Conservation (phyloP, 2,797 vertebrate species). For the Buceros bicornis region DNA sequence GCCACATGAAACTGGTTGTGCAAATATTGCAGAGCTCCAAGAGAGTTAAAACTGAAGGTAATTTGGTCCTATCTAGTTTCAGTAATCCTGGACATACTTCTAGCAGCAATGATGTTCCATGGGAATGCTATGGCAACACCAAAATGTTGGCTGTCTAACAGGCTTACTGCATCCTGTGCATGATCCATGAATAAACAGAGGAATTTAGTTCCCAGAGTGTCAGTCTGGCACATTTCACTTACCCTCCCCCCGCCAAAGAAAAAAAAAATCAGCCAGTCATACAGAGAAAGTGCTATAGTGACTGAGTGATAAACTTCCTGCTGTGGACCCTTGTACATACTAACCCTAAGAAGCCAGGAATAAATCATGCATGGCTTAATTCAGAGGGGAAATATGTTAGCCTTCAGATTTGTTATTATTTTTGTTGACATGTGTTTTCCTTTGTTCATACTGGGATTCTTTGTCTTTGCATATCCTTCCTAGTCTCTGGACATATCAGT, state of each 20-base stretch:
- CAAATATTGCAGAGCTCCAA: not conserved
- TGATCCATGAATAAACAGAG: slow-evolving; percentile 65
- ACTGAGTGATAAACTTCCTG: slow-evolving; percentile 18
- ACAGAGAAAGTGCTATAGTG: slow-evolving; percentile 15
- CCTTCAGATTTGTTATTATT: not conserved
- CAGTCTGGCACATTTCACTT: slow-evolving; percentile 71
- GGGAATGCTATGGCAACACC: slow-evolving; percentile 67
- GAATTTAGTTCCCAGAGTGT: slow-evolving; percentile 52
- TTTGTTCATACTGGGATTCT: not conserved
- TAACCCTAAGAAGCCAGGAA: not conserved
- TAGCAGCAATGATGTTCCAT: slow-evolving; percentile 10
- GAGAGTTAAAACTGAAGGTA: not conserved
- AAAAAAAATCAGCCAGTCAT: slow-evolving; percentile 3
- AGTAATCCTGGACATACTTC: slow-evolving; percentile 28
- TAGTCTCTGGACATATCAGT: not conserved
- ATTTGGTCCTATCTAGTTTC: not conserved
- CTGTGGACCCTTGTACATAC: not conserved
- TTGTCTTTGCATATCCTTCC: not conserved
- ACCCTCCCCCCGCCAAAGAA: slow-evolving; percentile 9
- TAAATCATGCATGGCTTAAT: slow-evolving; percentile 6
- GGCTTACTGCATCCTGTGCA: slow-evolving; percentile 63
- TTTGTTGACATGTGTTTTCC: not conserved
- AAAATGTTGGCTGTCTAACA: slow-evolving; percentile 59
- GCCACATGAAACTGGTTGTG: not conserved
- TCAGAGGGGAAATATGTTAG: not conserved